phyloP scores from a whole-genome alignment of 2,113 vertebrate species.

The Aptenodytes forsteri region DNA sequence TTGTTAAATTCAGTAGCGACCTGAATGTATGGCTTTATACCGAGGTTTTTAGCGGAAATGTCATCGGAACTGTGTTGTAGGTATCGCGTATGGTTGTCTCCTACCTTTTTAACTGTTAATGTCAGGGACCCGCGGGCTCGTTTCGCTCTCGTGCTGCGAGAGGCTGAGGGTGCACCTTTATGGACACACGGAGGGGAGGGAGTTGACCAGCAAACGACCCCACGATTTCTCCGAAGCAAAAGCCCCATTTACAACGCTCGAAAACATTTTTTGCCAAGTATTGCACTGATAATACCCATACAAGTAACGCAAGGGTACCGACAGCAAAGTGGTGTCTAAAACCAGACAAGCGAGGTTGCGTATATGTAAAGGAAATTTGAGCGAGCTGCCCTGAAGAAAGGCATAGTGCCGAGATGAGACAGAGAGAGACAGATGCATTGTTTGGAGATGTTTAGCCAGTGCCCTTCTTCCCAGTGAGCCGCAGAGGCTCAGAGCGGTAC shows the following conservation, averaged over 20 bases:
- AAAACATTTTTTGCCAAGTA: slow-evolving; percentile 61
- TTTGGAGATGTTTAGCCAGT: slow-evolving; percentile 90
- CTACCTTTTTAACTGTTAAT: slow-evolving; percentile 62
- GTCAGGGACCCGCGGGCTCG: slow-evolving; percentile 65
- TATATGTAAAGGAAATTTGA: slow-evolving; percentile 76
- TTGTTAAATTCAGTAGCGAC: slow-evolving; percentile 64
- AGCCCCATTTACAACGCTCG: background rate
- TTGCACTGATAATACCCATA: slow-evolving; percentile 79
- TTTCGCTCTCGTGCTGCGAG: slow-evolving; percentile 40
- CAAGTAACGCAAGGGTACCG: slow-evolving; percentile 50
- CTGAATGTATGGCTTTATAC: slow-evolving; percentile 73
- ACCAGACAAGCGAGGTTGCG: slow-evolving; percentile 74
- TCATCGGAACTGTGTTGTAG: slow-evolving; percentile 73
- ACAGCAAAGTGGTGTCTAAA: slow-evolving; percentile 71
- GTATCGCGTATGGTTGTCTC: slow-evolving; percentile 68
- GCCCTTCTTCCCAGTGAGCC: slow-evolving; percentile 93
- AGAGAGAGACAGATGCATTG: slow-evolving; percentile 79
- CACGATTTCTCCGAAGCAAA: background rate
- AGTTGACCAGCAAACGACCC: background rate
- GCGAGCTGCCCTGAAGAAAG: slow-evolving; percentile 84
- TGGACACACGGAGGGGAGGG: slow-evolving; percentile 62
- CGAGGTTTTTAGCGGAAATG: slow-evolving; percentile 57
- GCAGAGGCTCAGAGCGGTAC: slow-evolving; percentile 93
- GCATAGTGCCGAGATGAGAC: slow-evolving; percentile 84
- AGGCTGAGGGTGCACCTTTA: slow-evolving; percentile 79